Evolutionary conservation across 2,113 vertebrate genomes (phyloP), one percentile per base, ranked within the genome.

Genomic region (Pluvianellus socialis): DNA sequence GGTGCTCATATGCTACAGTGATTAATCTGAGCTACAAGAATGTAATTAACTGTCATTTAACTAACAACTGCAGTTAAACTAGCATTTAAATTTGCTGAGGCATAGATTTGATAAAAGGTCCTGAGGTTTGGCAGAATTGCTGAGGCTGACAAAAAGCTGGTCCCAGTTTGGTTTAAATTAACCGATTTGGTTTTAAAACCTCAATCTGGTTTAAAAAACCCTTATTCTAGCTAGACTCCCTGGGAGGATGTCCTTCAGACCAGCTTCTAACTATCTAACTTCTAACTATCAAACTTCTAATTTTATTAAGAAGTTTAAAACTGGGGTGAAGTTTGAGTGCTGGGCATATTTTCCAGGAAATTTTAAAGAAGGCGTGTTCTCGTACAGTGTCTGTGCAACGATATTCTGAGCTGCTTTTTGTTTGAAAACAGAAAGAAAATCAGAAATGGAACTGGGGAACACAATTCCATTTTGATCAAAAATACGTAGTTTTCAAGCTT

Each of bases 21-120:
- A 96, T 95, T 93, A 97, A 96, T 95, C 77, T 89, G 89, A 91
- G 81, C 95, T 95, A 92, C 73, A 86, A 87, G 84, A 82, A 85
- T 85, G 84, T 89, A 96, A 97, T 97, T 97, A 96, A 89, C 94
- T 96, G 86, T 95, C 80, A 92, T 92, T 96, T 96, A 94, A 82
- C 88, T 94, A 97, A 87, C 91, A 96, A 95, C 86, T 92, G 61
- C 86, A 82, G 76, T 94, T 96, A 96, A 94, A 92, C 73, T 70
- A 92, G 94, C 79, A 73, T 93, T 96, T 97, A 95, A 97, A 91
- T 97, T 88, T 97, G 86, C 96, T 63, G 75, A 97, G 86, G 75
- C 61, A 77, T 70, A 88, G 75, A 95, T 88, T 92, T 96, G 81
- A 84, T 94, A 85, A 96, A 90, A 94, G 94, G 73, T 94, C 95